A percentile compares a stretch with the other conserved stretches of the same genome.
phyloP scores from a whole-genome alignment of 1,140 invertebrate species.

The Drosophila trapezifrons region DNA sequence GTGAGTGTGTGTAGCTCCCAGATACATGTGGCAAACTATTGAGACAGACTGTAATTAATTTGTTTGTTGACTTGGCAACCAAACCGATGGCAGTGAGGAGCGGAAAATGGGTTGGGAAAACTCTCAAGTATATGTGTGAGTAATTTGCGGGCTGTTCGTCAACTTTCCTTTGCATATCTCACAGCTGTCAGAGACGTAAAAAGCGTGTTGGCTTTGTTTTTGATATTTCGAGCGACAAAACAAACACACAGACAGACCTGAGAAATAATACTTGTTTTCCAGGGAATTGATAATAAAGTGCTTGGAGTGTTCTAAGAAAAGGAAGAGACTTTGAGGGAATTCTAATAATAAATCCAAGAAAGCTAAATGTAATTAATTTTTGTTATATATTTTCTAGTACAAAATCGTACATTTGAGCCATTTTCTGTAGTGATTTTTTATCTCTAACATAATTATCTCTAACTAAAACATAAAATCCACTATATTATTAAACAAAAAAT shows the following conservation, averaged over 20 bases:
- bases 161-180: conserved; percentile 74
- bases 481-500: background rate
- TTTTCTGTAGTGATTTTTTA: too few relatives aligned
- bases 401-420: too few relatives aligned
- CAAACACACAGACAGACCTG: background rate
- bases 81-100: background rate
- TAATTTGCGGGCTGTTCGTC: conserved; percentile 66
- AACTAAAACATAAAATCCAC: too few relatives aligned
- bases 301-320: conserved; percentile 10
- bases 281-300: conserved; percentile 23
- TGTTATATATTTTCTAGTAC: too few relatives aligned
- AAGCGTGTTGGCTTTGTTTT: conserved; percentile 56
- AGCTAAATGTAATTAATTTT: background rate
- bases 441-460: too few relatives aligned
- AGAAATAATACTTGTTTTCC: conserved; percentile 23
- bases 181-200: conserved; percentile 46
- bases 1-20: conserved; percentile 52
- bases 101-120: conserved; percentile 11
- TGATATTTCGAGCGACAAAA: conserved; percentile 42
- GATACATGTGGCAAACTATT: conserved; percentile 77
- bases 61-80: conserved; percentile 82
- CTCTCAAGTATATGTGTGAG: conserved; percentile 22
- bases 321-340: background rate
- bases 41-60: conserved; percentile 80
- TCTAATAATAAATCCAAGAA: background rate